Evolutionary conservation across 2,797 vertebrate genomes (phyloP).

Genomic region (Ambastaia sidthimunki): DNA sequence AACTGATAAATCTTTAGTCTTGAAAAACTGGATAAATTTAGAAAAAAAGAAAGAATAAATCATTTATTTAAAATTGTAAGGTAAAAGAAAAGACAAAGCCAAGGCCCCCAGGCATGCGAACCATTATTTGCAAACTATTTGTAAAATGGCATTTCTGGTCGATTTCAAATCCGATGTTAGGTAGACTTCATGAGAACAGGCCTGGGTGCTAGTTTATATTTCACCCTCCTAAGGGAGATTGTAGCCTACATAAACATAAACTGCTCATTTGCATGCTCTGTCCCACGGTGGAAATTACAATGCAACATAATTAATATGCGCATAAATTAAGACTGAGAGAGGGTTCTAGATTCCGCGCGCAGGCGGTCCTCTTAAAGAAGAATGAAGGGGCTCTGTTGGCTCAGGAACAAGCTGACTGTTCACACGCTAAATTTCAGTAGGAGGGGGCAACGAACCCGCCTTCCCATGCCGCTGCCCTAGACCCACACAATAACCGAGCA

Average conservation of each 20-base stretch:
- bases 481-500: conserved; percentile 26
- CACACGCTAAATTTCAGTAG: conserved; percentile 73
- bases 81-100: neutral
- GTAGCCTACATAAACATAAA: conserved; percentile 63
- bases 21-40: neutral
- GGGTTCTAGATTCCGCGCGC: conserved; percentile 76
- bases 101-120: neutral
- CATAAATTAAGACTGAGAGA: conserved; percentile 85
- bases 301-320: conserved; percentile 82
- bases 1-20: too few species aligned
- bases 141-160: neutral
- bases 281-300: conserved; percentile 85
- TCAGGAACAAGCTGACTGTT: conserved; percentile 76
- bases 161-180: neutral
- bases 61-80: neutral
- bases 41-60: neutral
- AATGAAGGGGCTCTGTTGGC: conserved; percentile 63
- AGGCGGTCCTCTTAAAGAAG: conserved; percentile 74
- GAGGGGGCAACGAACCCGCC: conserved; percentile 54
- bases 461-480: conserved; percentile 40
- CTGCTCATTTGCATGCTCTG: conserved; percentile 79
- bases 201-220: conserved; percentile 44
- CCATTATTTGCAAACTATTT: neutral
- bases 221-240: conserved; percentile 46
- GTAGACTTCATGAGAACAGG: neutral